A percentile compares a stretch with the other conserved stretches of the same genome.
phyloP scores from a whole-genome alignment of 2,888 invertebrate species.

The Drosophila infuscata region DNA sequence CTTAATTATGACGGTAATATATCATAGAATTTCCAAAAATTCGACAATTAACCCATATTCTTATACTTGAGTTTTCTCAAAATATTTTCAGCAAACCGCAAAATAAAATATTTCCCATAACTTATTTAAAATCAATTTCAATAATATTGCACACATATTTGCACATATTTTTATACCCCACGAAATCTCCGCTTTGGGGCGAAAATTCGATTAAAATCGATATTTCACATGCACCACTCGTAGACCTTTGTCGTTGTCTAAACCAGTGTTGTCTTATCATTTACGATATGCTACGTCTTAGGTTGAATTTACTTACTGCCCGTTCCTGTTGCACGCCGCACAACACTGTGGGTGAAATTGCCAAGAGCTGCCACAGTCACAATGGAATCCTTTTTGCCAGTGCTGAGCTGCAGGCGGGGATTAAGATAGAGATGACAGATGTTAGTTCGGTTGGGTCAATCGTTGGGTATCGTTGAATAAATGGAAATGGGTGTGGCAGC shows the following conservation, averaged over 20 bases:
- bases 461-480: background rate
- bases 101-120: background rate
- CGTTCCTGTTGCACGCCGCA: conserved; percentile 84
- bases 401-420: conserved; percentile 77
- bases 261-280: background rate
- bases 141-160: background rate
- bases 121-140: background rate
- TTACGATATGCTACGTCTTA: background rate
- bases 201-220: background rate
- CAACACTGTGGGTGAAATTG: conserved; percentile 84
- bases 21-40: background rate
- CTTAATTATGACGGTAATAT: background rate
- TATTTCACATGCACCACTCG: background rate
- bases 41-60: background rate
- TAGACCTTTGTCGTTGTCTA: too few species aligned
- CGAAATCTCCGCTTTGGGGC: too few species aligned
- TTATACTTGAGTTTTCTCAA: background rate
- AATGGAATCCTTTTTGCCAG: conserved; percentile 85
- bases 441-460: conserved; percentile 31
- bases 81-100: background rate
- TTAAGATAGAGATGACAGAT: conserved; percentile 11
- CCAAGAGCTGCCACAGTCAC: conserved; percentile 84
- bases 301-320: conserved; percentile 82
- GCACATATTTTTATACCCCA: too few species aligned
- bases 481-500: conserved; percentile 6